phyloP scores from a whole-genome alignment of 2,113 vertebrate genomes.

The Alexandromys fortis region DNA sequence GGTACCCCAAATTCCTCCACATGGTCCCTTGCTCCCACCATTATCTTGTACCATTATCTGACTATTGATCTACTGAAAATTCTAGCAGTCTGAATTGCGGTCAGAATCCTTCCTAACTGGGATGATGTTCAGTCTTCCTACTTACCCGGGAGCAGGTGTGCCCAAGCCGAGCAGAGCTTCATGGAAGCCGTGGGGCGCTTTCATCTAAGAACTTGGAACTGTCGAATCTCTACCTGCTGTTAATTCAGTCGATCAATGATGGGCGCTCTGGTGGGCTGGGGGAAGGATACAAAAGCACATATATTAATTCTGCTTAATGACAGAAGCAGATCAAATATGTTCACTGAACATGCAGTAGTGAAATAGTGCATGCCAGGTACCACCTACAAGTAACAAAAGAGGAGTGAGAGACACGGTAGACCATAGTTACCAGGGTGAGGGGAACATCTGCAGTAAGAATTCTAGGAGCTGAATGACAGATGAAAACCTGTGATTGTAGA shows the following conservation, averaged over 20 bases:
- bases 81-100: neutral
- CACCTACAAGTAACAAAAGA: neutral
- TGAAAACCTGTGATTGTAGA: neutral
- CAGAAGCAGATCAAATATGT: neutral
- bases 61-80: constrained; percentile 4
- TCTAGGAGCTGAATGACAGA: neutral
- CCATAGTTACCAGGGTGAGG: neutral
- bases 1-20: neutral
- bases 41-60: neutral
- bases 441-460: neutral
- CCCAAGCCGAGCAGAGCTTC: neutral
- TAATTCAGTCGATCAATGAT: neutral
- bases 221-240: neutral
- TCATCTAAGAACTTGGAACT: neutral
- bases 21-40: neutral
- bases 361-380: neutral
- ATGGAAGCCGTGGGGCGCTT: neutral
- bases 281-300: rapidly evolving
- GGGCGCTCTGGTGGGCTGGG: rapidly evolving
- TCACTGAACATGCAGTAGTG: neutral
- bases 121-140: neutral
- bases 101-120: neutral
- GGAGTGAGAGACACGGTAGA: neutral
- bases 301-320: neutral
- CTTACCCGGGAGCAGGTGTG: neutral